These are phyloP conservation scores for Ciconia nigra DNA, from an alignment of 2,797 vertebrate genomes.

Conservation along the genomic window DNA sequence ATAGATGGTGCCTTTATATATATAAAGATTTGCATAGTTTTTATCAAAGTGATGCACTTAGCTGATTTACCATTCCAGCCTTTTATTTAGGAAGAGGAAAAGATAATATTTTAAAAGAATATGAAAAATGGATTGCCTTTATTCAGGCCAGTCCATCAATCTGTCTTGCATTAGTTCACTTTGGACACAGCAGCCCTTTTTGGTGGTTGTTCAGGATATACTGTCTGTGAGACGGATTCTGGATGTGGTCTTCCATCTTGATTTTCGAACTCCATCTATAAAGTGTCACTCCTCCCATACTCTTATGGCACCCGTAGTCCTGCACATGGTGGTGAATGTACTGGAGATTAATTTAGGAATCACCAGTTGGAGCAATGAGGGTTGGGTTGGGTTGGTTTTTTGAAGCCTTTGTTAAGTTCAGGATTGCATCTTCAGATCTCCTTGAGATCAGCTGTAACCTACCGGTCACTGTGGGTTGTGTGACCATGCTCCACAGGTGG, in stretches of 20 bases:
- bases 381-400: neutral
- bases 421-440: neutral
- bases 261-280: neutral
- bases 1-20: conserved; percentile 71
- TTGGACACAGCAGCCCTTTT: neutral
- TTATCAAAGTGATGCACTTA: conserved; percentile 67
- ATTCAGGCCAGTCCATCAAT: neutral
- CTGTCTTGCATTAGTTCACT: neutral
- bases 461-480: accelerated
- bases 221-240: neutral
- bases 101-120: conserved; percentile 60
- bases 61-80: conserved; percentile 59
- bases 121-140: conserved; percentile 50
- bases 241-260: neutral
- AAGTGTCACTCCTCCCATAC: neutral
- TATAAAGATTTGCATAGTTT: conserved; percentile 72
- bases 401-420: neutral
- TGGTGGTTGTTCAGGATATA: neutral
- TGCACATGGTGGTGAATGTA: neutral
- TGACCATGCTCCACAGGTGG: neutral
- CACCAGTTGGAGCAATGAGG: neutral
- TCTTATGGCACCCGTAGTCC: neutral
- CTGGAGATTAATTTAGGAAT: neutral
- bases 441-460: neutral
- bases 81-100: conserved; percentile 31